Conservation (phyloP, 2,888 invertebrate species). For the Pristionchus entomophagus region DNA sequence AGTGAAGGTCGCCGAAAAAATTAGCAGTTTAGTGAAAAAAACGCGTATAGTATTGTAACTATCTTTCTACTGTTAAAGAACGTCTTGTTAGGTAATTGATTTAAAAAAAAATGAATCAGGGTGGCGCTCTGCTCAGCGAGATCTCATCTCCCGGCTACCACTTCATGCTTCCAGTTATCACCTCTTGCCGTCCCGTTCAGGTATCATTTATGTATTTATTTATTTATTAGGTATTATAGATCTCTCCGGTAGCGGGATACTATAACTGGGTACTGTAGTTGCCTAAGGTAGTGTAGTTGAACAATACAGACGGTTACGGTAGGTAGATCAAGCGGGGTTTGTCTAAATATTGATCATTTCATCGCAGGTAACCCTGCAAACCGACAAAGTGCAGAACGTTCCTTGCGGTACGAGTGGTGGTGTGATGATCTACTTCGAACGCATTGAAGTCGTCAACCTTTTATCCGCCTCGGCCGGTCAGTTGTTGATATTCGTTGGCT, state of each 20-base stretch:
- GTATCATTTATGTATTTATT: neutral
- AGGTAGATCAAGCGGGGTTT: neutral
- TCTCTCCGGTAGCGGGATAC: neutral
- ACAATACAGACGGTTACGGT: neutral
- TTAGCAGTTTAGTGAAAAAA: too few species aligned
- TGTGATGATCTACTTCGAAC: constrained; percentile 92
- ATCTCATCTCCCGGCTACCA: constrained; percentile 90
- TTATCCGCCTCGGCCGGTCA: constrained; percentile 84
- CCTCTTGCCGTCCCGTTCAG: constrained; percentile 87
- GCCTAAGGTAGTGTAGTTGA: neutral
- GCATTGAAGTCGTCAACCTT: constrained; percentile 92
- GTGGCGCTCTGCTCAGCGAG: constrained; percentile 88
- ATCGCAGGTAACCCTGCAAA: constrained; percentile 87
- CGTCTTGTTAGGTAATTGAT: too few species aligned
- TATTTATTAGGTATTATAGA: neutral
- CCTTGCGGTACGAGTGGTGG: constrained; percentile 94
- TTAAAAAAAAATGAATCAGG: constrained; percentile 79
- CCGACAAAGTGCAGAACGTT: constrained; percentile 94
- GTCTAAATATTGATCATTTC: neutral
- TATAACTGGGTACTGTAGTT: neutral
- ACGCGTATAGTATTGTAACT: too few species aligned
- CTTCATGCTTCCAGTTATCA: constrained; percentile 89
- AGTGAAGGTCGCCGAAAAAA: too few species aligned
- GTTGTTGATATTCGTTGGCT: too few species aligned
- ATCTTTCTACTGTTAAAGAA: too few species aligned